Percentiles rank a stretch among this genome's conserved stretches.
Conservation (phyloP, 2,888 invertebrate genomes). For the Ectemnius continuus region DNA sequence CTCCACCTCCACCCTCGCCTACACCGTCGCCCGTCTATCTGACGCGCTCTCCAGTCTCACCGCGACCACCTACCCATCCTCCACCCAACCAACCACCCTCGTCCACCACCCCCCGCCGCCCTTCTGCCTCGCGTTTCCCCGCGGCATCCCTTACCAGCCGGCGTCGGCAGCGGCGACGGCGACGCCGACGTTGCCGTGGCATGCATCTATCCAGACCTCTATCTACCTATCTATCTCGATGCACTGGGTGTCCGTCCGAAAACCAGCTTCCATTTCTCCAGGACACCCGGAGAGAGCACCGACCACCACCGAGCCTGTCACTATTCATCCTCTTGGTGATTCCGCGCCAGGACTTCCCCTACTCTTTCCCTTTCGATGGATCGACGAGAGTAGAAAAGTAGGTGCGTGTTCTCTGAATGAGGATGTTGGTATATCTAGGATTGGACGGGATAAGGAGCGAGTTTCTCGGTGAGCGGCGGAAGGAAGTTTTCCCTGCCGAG, state of each 20-base stretch:
- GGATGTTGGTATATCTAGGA: too few relatives aligned
- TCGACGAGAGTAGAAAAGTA: too few relatives aligned
- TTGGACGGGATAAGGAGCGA: too few relatives aligned
- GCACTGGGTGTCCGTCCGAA: conserved; percentile 68
- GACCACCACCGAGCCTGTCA: background rate
- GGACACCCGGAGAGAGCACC: conserved; percentile 7
- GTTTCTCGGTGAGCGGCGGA: background rate
- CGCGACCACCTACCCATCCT: conserved; percentile 55
- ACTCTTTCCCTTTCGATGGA: too few relatives aligned
- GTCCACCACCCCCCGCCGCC: conserved; percentile 44
- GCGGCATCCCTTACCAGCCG: conserved; percentile 60
- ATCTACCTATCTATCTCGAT: conserved; percentile 66
- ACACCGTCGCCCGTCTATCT: background rate
- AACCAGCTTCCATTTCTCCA: conserved; percentile 56
- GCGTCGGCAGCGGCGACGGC: background rate
- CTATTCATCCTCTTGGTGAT: background rate
- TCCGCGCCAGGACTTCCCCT: too few relatives aligned
- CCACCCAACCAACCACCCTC: conserved; percentile 42
- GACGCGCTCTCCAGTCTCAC: conserved; percentile 56
- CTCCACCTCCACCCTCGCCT: conserved; percentile 48
- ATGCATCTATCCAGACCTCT: conserved; percentile 68
- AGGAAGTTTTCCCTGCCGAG: background rate
- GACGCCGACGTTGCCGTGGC: conserved; percentile 48
- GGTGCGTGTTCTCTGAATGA: background rate
- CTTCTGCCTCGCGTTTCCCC: conserved; percentile 56